Evolutionary conservation across 2,113 vertebrate genomes (phyloP).

Genomic region (Nipponia nippon): DNA sequence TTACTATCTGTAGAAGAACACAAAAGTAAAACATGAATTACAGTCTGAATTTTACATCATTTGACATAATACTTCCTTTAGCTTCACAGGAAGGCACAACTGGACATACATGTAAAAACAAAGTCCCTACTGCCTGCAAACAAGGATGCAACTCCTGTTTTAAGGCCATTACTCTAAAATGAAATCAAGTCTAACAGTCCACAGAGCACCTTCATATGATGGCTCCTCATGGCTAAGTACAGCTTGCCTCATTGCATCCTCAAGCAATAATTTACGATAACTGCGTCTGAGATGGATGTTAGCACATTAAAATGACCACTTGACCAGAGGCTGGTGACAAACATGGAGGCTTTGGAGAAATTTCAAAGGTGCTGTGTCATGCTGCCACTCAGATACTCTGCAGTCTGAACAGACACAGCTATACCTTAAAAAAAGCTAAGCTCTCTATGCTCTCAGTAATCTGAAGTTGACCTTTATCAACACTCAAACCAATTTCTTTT

Average conservation of each 20-base stretch:
- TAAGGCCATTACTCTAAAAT: not conserved
- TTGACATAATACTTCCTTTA: not conserved
- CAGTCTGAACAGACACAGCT: not conserved
- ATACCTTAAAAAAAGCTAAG: not conserved
- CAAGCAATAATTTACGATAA: not conserved
- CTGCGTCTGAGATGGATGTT: not conserved
- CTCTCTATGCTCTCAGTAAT: not conserved
- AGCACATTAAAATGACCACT: not conserved
- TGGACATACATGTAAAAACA: not conserved
- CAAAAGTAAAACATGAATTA: constrained; percentile 6
- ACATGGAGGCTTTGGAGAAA: not conserved
- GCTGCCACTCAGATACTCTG: not conserved
- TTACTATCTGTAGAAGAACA: constrained; percentile 88
- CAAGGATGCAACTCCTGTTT: not conserved
- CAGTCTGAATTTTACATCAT: not conserved
- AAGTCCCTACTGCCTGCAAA: not conserved
- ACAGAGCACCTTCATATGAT: not conserved
- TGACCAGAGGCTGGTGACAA: not conserved
- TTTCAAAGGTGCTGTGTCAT: not conserved
- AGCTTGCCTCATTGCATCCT: not conserved
- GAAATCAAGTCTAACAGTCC: not conserved
- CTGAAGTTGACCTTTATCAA: not conserved
- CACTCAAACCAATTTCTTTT: not conserved
- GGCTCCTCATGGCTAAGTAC: not conserved
- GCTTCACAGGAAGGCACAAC: not conserved